Conservation (phyloP, 1,140 invertebrate species). For the Camponotus floridanus region DNA sequence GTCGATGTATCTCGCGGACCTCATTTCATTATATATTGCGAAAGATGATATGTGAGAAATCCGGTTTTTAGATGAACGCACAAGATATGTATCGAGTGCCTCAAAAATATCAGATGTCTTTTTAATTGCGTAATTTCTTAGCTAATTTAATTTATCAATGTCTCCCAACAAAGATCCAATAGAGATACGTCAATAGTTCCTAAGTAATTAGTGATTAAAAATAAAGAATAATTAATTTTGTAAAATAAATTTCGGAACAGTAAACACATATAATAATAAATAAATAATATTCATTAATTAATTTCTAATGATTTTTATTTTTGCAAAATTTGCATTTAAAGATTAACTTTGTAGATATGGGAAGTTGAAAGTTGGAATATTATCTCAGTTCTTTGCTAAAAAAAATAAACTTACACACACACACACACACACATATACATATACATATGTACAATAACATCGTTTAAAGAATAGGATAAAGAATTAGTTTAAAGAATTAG, state of each 20-base stretch:
- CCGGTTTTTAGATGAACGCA: slow-evolving; percentile 33
- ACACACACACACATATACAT: no score
- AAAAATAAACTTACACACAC: background rate
- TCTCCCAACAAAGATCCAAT: background rate
- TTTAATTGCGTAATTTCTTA: background rate
- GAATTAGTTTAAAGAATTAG: background rate
- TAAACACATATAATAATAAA: background rate
- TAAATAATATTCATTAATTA: background rate
- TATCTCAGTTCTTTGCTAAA: background rate
- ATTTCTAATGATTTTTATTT: background rate
- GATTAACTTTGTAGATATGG: background rate
- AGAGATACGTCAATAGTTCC: no score
- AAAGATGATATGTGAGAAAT: slow-evolving; percentile 42
- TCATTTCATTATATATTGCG: slow-evolving; percentile 22
- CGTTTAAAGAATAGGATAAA: background rate
- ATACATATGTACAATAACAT: background rate
- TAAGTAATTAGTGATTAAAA: background rate
- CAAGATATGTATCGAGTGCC: slow-evolving; percentile 13
- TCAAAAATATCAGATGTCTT: background rate
- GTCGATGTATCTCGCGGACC: slow-evolving; percentile 1
- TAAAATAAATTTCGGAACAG: background rate
- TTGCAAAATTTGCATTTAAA: background rate
- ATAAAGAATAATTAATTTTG: background rate
- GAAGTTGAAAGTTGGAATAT: background rate
- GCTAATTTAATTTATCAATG: background rate